phyloP scores from a whole-genome alignment of 2,113 vertebrate species.

The Perca fluviatilis region DNA sequence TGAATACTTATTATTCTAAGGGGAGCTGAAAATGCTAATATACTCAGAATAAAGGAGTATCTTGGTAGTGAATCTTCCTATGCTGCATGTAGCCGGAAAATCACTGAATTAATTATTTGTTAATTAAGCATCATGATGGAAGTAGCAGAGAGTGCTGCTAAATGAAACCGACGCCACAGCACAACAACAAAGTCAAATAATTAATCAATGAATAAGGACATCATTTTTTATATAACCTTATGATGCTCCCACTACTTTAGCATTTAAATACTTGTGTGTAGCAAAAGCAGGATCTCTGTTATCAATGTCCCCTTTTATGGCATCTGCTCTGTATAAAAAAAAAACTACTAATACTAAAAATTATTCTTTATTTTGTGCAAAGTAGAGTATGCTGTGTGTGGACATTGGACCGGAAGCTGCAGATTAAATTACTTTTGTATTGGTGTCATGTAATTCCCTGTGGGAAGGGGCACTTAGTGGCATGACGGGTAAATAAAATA shows the following conservation, averaged over 20 bases:
- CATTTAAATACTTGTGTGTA: not conserved
- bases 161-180: conserved; percentile 22
- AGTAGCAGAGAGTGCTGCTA: conserved; percentile 19
- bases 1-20: conserved; percentile 57
- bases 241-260: conserved; percentile 14
- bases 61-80: conserved; percentile 50
- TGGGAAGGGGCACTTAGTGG: too few relatives aligned
- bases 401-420: too few relatives aligned
- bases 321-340: not conserved
- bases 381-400: too few relatives aligned
- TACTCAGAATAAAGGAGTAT: conserved; percentile 48
- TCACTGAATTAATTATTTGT: conserved; percentile 52
- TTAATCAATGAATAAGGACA: conserved; percentile 26
- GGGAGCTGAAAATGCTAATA: conserved; percentile 51
- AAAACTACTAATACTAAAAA: not conserved
- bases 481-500: too few relatives aligned
- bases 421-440: too few relatives aligned
- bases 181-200: conserved; percentile 28
- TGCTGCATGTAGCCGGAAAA: conserved; percentile 36
- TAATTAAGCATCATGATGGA: conserved; percentile 40
- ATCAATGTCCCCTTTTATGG: not conserved
- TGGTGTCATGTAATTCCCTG: too few relatives aligned
- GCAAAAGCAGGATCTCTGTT: not conserved
- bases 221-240: conserved; percentile 15
- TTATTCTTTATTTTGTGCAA: too few relatives aligned